Percentiles rank a stretch among this genome's conserved stretches.
These are phyloP conservation scores for Phymanthus crucifer DNA, from an alignment of 92 coral and sea anemone genomes.

Conservation along the genomic window DNA sequence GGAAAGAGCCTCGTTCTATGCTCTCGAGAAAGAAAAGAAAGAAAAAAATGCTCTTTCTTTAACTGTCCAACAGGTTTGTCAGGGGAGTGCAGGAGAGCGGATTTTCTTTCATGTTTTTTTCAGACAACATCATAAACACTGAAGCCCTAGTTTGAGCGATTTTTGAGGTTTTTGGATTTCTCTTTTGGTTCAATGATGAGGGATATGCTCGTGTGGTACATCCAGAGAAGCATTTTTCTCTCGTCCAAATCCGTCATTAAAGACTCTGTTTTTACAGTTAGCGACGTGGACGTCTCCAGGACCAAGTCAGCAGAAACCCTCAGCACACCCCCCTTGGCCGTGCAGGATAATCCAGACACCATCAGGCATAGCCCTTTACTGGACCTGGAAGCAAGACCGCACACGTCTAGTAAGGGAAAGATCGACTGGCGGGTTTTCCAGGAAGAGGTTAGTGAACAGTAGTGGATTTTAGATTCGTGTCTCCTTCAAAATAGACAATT, in stretches of 20 bases:
- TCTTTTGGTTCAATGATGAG: conserved; percentile 12
- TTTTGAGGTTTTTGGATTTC: background rate
- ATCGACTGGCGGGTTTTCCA: conserved; percentile 93
- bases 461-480: too few species aligned
- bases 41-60: background rate
- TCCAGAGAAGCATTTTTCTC: conserved; percentile 51
- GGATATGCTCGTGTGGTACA: conserved; percentile 37
- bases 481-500: too few species aligned
- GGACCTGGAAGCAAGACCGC: conserved; percentile 31
- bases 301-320: conserved; percentile 73
- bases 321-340: conserved; percentile 21
- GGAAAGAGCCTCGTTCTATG: background rate
- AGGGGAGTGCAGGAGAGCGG: background rate
- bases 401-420: conserved; percentile 46
- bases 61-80: background rate
- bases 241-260: conserved; percentile 14
- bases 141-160: background rate
- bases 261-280: conserved; percentile 38
- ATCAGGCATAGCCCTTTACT: conserved; percentile 37
- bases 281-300: conserved; percentile 59
- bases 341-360: conserved; percentile 32
- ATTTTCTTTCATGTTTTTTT: background rate
- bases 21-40: background rate
- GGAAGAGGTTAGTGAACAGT: conserved; percentile 75
- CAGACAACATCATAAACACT: background rate